A percentile compares a stretch with the other conserved stretches of the same genome.
Conservation (phyloP, 2,797 vertebrate species). For the Naso thynnoides region DNA sequence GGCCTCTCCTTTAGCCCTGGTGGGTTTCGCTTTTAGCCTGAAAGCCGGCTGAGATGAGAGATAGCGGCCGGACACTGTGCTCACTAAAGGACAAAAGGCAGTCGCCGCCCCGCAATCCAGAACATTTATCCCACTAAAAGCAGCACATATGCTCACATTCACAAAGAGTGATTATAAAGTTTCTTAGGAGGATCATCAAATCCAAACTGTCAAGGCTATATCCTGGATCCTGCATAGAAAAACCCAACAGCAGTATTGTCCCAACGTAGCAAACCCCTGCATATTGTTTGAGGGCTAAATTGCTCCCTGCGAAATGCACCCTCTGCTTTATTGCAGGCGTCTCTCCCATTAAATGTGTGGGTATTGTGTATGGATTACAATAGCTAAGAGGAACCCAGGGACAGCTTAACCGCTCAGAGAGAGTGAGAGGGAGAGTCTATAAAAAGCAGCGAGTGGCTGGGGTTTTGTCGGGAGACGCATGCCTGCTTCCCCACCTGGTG, state of each 20-base stretch:
- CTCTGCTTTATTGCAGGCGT: conserved; percentile 72
- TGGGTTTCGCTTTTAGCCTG: conserved; percentile 89
- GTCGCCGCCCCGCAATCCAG: conserved; percentile 1
- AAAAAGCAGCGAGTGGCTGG: conserved; percentile 66
- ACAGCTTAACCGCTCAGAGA: conserved; percentile 73
- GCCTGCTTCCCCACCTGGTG: conserved; percentile 70
- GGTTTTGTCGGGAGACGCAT: conserved; percentile 56
- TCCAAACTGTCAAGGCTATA: conserved; percentile 45
- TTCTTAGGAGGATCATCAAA: conserved; percentile 35
- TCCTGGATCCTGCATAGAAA: conserved; percentile 44
- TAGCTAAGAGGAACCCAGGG: conserved; percentile 79
- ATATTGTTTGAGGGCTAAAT: conserved; percentile 79
- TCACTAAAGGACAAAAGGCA: conserved; percentile 33
- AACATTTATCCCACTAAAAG: conserved; percentile 25
- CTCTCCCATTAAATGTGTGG: conserved; percentile 74
- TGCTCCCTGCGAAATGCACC: conserved; percentile 71
- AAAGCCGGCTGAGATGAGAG: conserved; percentile 82
- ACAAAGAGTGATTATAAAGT: conserved; percentile 25
- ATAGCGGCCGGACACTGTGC: conserved; percentile 60
- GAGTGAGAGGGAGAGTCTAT: conserved; percentile 67
- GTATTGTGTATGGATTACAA: conserved; percentile 81
- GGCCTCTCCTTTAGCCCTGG: conserved; percentile 88
- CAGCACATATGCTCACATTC: conserved; percentile 11
- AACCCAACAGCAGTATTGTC: conserved; percentile 58
- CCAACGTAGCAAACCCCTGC: conserved; percentile 64